These are phyloP conservation scores for Opisthocomus hoazin DNA, from an alignment of 2,113 vertebrate species.

Conservation along the genomic window DNA sequence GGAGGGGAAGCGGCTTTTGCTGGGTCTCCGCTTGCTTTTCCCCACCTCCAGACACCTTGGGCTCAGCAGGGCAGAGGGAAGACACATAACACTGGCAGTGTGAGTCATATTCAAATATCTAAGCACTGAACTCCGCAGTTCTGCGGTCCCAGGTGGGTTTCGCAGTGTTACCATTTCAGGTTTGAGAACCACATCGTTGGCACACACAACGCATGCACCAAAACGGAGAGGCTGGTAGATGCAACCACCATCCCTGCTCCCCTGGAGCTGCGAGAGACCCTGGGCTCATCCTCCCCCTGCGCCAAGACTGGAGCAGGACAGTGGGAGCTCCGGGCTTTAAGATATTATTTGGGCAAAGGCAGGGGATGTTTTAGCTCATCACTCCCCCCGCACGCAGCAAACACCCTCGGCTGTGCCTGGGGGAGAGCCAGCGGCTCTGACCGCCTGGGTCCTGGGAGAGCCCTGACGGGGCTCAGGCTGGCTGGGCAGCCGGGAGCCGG, in stretches of 20 bases:
- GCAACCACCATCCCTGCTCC: rapidly evolving
- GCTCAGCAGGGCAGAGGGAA: neutral
- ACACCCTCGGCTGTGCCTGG: neutral
- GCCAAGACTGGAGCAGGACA: rapidly evolving
- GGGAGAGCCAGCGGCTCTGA: neutral
- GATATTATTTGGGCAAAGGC: neutral
- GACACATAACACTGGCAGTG: rapidly evolving
- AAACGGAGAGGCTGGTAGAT: neutral
- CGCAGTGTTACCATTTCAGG: rapidly evolving
- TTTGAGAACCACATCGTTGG: neutral
- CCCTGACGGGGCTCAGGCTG: neutral
- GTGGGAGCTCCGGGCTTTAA: neutral
- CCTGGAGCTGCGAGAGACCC: neutral
- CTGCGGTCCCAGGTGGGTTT: neutral
- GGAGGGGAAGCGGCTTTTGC: neutral
- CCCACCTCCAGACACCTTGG: neutral
- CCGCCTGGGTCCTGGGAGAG: rapidly evolving
- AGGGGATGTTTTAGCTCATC: neutral
- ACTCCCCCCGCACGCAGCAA: rapidly evolving
- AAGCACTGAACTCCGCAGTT: neutral
- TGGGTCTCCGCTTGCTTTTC: neutral
- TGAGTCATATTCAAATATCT: neutral
- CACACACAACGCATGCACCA: rapidly evolving
- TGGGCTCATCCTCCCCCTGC: neutral
- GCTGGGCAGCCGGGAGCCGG: rapidly evolving